phyloP scores from a whole-genome alignment of 2,797 vertebrate genomes.

The Gymnothorax javanicus region DNA sequence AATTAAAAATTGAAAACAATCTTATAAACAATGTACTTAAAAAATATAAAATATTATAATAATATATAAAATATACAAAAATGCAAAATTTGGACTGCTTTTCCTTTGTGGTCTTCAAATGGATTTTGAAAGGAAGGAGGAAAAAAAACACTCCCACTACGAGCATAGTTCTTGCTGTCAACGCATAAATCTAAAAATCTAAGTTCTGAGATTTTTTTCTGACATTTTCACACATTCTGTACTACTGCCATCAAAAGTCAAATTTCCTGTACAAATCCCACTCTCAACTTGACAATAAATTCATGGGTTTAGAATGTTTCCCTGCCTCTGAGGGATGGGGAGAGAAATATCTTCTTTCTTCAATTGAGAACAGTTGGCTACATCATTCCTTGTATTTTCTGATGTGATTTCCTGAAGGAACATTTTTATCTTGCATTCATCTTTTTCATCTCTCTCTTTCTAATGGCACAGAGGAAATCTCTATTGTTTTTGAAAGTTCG shows the following conservation, averaged over 20 bases:
- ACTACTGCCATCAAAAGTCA: conserved; percentile 70
- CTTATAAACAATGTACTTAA: no score
- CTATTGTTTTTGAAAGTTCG: conserved; percentile 68
- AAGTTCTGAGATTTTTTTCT: conserved; percentile 70
- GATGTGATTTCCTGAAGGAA: conserved; percentile 67
- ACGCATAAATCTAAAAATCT: conserved; percentile 69
- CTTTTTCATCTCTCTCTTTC: conserved; percentile 55
- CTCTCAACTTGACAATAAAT: conserved; percentile 70
- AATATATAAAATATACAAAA: conserved; percentile 66
- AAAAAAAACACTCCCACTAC: conserved; percentile 58
- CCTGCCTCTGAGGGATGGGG: conserved; percentile 65
- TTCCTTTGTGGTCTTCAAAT: conserved; percentile 49
- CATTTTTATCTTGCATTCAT: conserved; percentile 61
- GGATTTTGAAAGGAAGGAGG: conserved; percentile 55
- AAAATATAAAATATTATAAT: conserved; percentile 53
- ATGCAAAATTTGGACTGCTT: no score
- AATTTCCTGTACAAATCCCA: conserved; percentile 70
- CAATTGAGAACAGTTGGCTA: conserved; percentile 63
- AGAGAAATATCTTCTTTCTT: conserved; percentile 53
- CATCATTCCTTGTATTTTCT: conserved; percentile 62
- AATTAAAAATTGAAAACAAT: no score
- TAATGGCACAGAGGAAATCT: conserved; percentile 71
- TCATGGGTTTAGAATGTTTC: conserved; percentile 70
- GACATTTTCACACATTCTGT: conserved; percentile 66
- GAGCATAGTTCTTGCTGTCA: conserved; percentile 71